Evolutionary conservation across 2,888 invertebrate genomes (phyloP), one percentile per base, ranked within the genome.

Genomic region (Euphydryas editha): DNA sequence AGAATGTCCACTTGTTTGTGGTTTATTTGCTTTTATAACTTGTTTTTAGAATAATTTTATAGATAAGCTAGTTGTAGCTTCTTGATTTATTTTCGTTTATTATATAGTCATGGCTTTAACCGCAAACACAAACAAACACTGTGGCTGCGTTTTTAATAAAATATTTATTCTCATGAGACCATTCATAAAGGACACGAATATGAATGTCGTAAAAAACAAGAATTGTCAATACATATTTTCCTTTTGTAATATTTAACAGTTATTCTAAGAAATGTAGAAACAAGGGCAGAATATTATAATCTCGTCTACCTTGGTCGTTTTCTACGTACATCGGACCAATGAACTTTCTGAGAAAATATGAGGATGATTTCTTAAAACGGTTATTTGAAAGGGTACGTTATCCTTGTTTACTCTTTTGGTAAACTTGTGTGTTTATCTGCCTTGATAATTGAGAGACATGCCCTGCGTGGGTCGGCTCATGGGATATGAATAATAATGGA

Each of bases 81-180:
- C 42, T 57, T 56, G 55, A 62, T 64, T 70, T 77, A 71, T 69
- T 72, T 70, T 55, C 64, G 63, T 69, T 58, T 62, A 71, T 64
- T 70, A 64, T 58, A 47, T 37, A 55, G 5, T 24, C 24, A 58
- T 39, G 20, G 24, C 24, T 36, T 39, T 39, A 66, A 67, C 72
- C 68, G 56, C 72, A 69, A 69, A 63, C 46, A 59, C 64, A 56
- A 58, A 70, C 65, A 71, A 69, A 64, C 47, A 55, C 56, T 59
- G 18, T 46, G 59, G 24, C 42, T 69, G 62, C 58, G 60, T 65
- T 62, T 69, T 68, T 57, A 39, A 46, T 60, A 61, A 65, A 61
- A 64, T 71, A 58, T 68, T 65, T 62, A 64, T 62, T 67, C 59
- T 60, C 62, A 62, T 39, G 39, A 61, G 37, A 57, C 39, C 60